phyloP scores from a whole-genome alignment of 2,113 vertebrate species.

The Garra rufa region DNA sequence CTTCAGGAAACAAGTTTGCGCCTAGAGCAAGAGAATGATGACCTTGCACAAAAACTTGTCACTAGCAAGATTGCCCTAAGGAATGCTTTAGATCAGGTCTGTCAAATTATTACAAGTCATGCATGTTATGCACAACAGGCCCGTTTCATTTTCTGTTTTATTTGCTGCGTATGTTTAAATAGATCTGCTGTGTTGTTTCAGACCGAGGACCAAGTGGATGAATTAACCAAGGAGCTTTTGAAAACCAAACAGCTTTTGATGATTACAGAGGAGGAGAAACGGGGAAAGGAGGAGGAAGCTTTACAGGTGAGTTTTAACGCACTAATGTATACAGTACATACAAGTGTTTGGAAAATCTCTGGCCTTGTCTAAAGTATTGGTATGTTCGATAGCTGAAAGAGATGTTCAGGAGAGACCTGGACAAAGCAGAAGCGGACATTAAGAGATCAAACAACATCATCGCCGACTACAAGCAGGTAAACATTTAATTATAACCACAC shows the following conservation, averaged over 20 bases:
- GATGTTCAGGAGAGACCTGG: conserved; percentile 87
- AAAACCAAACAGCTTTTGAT: conserved; percentile 81
- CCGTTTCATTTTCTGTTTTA: conserved; percentile 1
- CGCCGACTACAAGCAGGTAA: conserved; percentile 92
- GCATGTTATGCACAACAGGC: background rate
- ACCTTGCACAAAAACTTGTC: conserved; percentile 90
- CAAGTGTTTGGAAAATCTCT: background rate
- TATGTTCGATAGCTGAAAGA: conserved; percentile 82
- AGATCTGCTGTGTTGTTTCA: conserved; percentile 54
- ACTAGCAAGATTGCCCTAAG: conserved; percentile 91
- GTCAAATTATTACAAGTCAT: background rate
- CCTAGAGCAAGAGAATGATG: conserved; percentile 95
- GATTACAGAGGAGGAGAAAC: conserved; percentile 82
- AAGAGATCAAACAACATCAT: conserved; percentile 89
- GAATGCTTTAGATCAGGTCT: conserved; percentile 90
- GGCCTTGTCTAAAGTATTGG: background rate
- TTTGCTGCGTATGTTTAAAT: background rate
- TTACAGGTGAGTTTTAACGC: conserved; percentile 73
- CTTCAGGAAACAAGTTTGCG: conserved; percentile 91
- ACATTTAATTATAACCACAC: background rate
- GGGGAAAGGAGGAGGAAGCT: conserved; percentile 83
- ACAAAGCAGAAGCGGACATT: conserved; percentile 88
- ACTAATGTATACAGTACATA: background rate
- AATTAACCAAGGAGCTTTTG: conserved; percentile 84
- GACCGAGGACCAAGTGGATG: conserved; percentile 87